Evolutionary conservation across 2,888 invertebrate species (phyloP).

Genomic region (Himalopsyche tibetana): DNA sequence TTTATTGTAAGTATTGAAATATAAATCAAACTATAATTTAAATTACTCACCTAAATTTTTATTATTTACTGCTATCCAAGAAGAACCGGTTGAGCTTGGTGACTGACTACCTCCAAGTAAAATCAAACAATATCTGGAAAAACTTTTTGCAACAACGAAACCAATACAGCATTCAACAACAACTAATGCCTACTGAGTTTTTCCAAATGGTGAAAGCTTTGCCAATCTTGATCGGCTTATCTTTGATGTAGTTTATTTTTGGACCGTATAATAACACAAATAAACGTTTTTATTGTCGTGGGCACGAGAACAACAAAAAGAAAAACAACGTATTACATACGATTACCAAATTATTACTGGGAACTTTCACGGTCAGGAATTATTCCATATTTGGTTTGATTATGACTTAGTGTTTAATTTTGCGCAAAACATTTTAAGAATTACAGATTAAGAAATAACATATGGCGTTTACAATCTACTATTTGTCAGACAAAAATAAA

Average conservation of each 20-base stretch:
- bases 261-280: not conserved
- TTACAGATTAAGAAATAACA: too few relatives aligned
- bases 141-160: not conserved
- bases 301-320: not conserved
- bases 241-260: not conserved
- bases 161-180: not conserved
- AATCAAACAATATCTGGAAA: not conserved
- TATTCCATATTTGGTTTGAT: too few relatives aligned
- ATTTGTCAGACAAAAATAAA: too few relatives aligned
- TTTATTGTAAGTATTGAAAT: too few relatives aligned
- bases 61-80: not conserved
- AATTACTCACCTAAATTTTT: too few relatives aligned
- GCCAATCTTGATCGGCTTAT: slow-evolving; percentile 7
- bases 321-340: not conserved
- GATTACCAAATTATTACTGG: not conserved
- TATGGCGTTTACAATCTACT: too few relatives aligned
- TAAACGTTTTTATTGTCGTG: not conserved
- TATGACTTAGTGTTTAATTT: too few relatives aligned
- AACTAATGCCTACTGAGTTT: not conserved
- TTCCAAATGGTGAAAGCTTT: not conserved
- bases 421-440: too few relatives aligned
- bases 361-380: too few relatives aligned
- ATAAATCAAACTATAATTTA: too few relatives aligned
- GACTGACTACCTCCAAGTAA: not conserved
- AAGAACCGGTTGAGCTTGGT: not conserved